A percentile compares a stretch with the other conserved stretches of the same genome.
Evolutionary conservation across 2,113 vertebrate genomes (phyloP).

Genomic region (Pheucticus melanocephalus): DNA sequence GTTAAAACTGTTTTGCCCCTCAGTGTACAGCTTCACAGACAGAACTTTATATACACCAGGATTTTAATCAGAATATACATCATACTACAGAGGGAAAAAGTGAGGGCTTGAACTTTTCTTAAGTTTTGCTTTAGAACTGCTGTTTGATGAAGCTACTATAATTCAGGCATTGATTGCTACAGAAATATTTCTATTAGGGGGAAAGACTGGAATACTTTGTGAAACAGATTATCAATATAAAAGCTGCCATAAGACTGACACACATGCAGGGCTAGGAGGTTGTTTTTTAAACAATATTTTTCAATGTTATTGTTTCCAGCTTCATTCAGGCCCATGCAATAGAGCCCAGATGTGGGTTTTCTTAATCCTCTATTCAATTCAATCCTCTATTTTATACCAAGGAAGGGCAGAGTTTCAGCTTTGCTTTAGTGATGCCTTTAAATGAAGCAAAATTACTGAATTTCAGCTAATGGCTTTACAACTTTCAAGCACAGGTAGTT

Average conservation of each 20-base stretch:
- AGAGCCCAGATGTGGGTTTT: neutral
- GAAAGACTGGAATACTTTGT: neutral
- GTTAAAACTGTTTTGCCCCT: neutral
- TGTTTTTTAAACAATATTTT: neutral
- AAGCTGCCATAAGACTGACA: neutral
- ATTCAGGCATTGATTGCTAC: neutral
- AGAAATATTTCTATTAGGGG: neutral
- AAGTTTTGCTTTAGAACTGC: neutral
- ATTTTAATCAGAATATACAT: neutral
- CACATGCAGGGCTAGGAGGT: neutral
- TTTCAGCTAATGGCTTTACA: neutral
- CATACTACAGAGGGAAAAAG: neutral
- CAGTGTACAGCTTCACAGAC: neutral
- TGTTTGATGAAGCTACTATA: neutral
- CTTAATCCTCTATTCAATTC: neutral
- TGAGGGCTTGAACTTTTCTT: neutral
- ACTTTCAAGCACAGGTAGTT: neutral
- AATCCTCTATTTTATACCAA: neutral
- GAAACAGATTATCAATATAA: neutral
- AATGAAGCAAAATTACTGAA: neutral
- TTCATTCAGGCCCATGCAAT: neutral
- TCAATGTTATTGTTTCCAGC: neutral
- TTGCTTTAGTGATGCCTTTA: neutral
- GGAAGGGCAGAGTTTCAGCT: neutral
- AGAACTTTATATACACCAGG: neutral